A percentile compares a stretch with the other conserved stretches of the same genome.
Conservation (phyloP, 2,888 invertebrate species). For the Leptinotarsa rubiginosa region DNA sequence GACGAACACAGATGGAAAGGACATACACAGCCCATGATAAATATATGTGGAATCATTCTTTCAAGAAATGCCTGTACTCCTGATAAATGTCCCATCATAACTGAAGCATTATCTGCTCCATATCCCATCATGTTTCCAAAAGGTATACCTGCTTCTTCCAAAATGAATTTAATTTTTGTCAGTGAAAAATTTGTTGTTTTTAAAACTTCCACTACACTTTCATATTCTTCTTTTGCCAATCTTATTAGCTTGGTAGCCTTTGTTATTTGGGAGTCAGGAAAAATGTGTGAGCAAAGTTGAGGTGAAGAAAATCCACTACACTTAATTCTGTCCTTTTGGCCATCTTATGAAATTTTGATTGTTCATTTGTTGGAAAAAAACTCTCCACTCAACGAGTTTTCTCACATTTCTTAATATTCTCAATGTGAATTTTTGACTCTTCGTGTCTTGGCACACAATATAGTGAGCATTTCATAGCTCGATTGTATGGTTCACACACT, state of each 20-base stretch:
- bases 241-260: constrained; percentile 9
- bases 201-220: not conserved
- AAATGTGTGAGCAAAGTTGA: constrained; percentile 5
- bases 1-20: constrained; percentile 32
- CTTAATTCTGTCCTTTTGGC: not conserved
- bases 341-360: not conserved
- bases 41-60: constrained; percentile 27
- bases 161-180: constrained; percentile 1
- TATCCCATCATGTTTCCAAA: constrained; percentile 25
- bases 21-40: constrained; percentile 30
- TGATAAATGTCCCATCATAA: constrained; percentile 32
- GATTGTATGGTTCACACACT: not conserved
- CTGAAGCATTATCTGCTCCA: constrained; percentile 30
- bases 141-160: constrained; percentile 1
- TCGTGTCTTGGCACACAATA: not conserved
- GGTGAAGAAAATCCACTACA: not conserved
- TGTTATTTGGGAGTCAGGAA: not conserved
- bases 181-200: constrained; percentile 9
- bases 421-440: not conserved
- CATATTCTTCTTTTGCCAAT: not conserved
- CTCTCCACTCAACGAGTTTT: not conserved
- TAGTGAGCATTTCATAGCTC: not conserved
- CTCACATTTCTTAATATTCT: constrained; percentile 3
- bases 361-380: not conserved
- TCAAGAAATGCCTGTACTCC: constrained; percentile 26